Base-by-base conservation (phyloP, 2,888 invertebrate species). In the Hybos culiciformis region DNA sequence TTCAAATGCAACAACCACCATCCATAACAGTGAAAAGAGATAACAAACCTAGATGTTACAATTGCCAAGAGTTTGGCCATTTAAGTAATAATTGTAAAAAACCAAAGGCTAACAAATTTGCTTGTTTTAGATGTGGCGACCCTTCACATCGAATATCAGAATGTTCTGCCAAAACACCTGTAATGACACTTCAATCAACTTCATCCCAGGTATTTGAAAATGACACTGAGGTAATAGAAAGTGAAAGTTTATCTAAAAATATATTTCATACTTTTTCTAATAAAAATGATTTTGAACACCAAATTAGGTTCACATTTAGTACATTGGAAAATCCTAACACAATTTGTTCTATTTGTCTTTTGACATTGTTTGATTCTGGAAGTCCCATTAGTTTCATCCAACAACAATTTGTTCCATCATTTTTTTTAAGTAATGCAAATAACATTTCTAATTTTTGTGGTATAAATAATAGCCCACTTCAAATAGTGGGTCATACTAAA, bases 361-460 rank as follows among this genome's bases (percentile, higher is more conserved):
- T 8, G 21, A 40, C 41, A 6, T 32, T 45, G 19, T 26, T 47
- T 12, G 45, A 48, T 26, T 45, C 46, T n/a, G 46, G 44, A 17
- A 46, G 46, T 31, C 42, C 46, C 12, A 44, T 48, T 2, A 46
- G 44, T 23, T 44, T 44, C 14, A n/a, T 46, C 2, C 42, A 48
- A 29, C 24, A 45, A 19, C 40, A 45, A 21, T 46, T 37, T 23
- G 9, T 45, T 15, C 42, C 48, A 15, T 34, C 39, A 18, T 42
- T 23, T 23, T 38, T 47, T n/a, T n/a, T n/a, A n/a, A n/a, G n/a
- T n/a, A n/a, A n/a, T n/a, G n/a, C n/a, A n/a, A n/a, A n/a, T n/a
- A n/a, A n/a, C n/a, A n/a, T n/a, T n/a, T n/a, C n/a, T 48, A 5
- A 42, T 14, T 48, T 45, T 31, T 43, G 32, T 45, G 49, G 45